Evolutionary conservation across 2,888 invertebrate species (phyloP).

Genomic region (Drosophila seclusa): DNA sequence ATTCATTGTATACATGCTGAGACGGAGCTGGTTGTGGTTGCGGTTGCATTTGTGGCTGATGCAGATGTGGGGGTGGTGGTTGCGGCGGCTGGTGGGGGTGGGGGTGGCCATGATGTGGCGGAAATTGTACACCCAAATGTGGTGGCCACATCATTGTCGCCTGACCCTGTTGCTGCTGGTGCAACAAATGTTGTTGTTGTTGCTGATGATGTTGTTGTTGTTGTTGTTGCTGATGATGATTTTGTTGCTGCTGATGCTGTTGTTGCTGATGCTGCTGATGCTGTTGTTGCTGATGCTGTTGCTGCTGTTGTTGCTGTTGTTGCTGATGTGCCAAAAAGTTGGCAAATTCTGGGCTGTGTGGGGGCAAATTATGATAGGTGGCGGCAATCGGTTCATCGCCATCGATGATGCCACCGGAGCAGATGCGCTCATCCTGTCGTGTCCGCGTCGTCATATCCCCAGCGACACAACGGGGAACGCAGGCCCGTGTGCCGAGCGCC

Average conservation of each 20-base stretch:
- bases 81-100: slow-evolving; percentile 43
- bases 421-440: slow-evolving; percentile 67
- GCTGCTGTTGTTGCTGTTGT: slow-evolving; percentile 43
- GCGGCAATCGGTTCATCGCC: slow-evolving; percentile 40
- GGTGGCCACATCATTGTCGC: slow-evolving; percentile 63
- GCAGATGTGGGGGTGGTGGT: slow-evolving; percentile 38
- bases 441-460: slow-evolving; percentile 68
- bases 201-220: slow-evolving; percentile 28
- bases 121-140: slow-evolving; percentile 61
- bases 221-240: slow-evolving; percentile 36
- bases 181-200: slow-evolving; percentile 47
- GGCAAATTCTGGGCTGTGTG: slow-evolving; percentile 59
- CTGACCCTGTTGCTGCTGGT: slow-evolving; percentile 50
- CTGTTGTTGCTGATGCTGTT: slow-evolving; percentile 8
- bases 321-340: slow-evolving; percentile 66
- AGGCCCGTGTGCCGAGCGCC: slow-evolving; percentile 34
- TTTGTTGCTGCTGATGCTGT: slow-evolving; percentile 45
- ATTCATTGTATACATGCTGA: slow-evolving; percentile 78
- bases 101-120: slow-evolving; percentile 42
- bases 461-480: slow-evolving; percentile 31
- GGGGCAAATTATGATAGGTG: slow-evolving; percentile 53
- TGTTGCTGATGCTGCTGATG: slow-evolving; percentile 19
- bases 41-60: slow-evolving; percentile 43
- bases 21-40: slow-evolving; percentile 52
- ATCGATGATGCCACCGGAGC: slow-evolving; percentile 51